Evolutionary conservation across 1,140 invertebrate species (phyloP), one percentile per base, ranked within the genome.

Genomic region (Rhopalosiphum padi): DNA sequence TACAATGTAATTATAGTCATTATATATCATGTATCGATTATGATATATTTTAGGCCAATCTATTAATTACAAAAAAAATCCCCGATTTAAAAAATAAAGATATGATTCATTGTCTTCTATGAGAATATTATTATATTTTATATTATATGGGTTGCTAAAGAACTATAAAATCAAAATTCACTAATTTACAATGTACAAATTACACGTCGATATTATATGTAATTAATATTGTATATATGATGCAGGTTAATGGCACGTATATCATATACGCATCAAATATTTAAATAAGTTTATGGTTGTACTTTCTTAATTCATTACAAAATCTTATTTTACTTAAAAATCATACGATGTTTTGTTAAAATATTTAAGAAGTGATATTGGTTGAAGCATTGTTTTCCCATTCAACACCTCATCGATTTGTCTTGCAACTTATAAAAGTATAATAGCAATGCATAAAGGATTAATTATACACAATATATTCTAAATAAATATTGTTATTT

Each of bases 341-440:
- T 18, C n/a, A 18, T 77, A 35, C 60, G 11, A 77, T 77, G 60
- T 77, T n/a, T 77, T n/a, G 15, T 77, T n/a, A 77, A 77, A n/a
- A 77, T 77, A 11, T 77, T n/a, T 18, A 18, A n/a, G n/a, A 77
- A 77, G n/a, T n/a, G n/a, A n/a, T 0, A 25, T 18, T 77, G 9
- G 60, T 30, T 60, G 55, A 77, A 35, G 30, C 9, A 77, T 68
- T 68, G 60, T 68, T 68, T 68, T 68, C 30, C 30, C 60, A 68
- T n/a, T 77, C 60, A n/a, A 77, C 30, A 18, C 60, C n/a, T n/a
- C 60, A 15, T 77, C 4, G 15, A 77, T 77, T 18, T 77, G 60
- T 77, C 60, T 77, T n/a, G 60, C n/a, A 77, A 77, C 15, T 77
- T 77, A 77, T 77, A 77, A n/a, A 77, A 77, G 30, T 77, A 77